phyloP scores from a whole-genome alignment of 2,797 vertebrate genomes.

The Carduelis carduelis region DNA sequence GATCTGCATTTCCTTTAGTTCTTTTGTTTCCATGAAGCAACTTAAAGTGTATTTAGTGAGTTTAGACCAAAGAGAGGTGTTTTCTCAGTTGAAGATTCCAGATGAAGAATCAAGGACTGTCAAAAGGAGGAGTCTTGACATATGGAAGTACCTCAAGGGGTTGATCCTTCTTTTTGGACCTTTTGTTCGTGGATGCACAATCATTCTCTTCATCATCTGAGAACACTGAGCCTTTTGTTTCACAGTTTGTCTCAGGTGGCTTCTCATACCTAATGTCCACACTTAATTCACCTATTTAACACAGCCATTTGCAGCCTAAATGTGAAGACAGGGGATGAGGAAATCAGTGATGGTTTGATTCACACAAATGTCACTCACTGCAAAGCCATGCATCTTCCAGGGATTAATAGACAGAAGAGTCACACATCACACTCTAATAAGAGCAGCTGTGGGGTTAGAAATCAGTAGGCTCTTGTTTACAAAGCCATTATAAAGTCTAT shows the following conservation, averaged over 20 bases:
- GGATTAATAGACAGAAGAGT: slow-evolving; percentile 5
- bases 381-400: slow-evolving; percentile 51
- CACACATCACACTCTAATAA: slow-evolving; percentile 4
- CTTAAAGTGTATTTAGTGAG: neutral
- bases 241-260: slow-evolving; percentile 62
- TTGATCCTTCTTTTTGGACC: slow-evolving; percentile 64
- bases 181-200: slow-evolving; percentile 63
- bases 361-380: neutral
- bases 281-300: slow-evolving; percentile 76
- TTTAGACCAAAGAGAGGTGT: neutral
- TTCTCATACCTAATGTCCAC: slow-evolving; percentile 72
- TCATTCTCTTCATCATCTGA: slow-evolving; percentile 77
- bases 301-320: slow-evolving; percentile 71
- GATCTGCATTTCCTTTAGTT: neutral
- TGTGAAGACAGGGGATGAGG: slow-evolving; percentile 62
- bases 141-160: slow-evolving; percentile 76
- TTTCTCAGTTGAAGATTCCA: neutral
- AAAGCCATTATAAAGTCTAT: neutral
- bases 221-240: slow-evolving; percentile 71
- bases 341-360: slow-evolving; percentile 21
- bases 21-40: neutral
- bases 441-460: neutral
- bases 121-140: neutral
- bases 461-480: neutral
- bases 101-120: neutral